phyloP scores from a whole-genome alignment of 2,113 vertebrate species.

The Eupsittula cactorum region DNA sequence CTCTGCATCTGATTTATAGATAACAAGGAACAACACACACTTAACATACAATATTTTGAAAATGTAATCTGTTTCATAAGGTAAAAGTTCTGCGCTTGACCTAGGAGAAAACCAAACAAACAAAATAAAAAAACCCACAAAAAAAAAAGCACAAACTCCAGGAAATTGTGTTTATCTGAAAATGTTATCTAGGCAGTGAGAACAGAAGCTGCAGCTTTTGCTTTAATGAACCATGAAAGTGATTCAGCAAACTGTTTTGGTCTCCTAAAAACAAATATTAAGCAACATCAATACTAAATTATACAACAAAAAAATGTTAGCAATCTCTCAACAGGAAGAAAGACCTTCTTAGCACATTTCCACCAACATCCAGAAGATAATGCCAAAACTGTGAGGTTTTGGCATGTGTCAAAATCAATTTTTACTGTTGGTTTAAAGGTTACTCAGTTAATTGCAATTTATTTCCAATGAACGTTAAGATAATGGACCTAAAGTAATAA shows the following conservation, averaged over 20 bases:
- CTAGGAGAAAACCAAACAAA: constrained; percentile 42
- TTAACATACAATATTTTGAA: constrained; percentile 71
- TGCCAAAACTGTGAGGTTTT: background rate
- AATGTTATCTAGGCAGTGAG: constrained; percentile 60
- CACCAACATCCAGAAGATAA: background rate
- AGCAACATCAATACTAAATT: constrained; percentile 44
- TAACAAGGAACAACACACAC: constrained; percentile 68
- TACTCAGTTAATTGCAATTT: constrained; percentile 34
- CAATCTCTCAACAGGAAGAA: constrained; percentile 1
- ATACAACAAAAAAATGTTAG: background rate
- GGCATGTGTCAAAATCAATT: background rate
- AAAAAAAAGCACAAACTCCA: constrained; percentile 25
- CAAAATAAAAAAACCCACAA: background rate
- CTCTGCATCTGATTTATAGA: constrained; percentile 73
- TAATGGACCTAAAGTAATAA: background rate
- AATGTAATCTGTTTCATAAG: constrained; percentile 59
- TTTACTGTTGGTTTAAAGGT: constrained; percentile 36
- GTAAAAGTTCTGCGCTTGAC: constrained; percentile 56
- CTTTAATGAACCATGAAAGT: constrained; percentile 70
- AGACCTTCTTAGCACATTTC: background rate
- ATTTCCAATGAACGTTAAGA: constrained; percentile 42
- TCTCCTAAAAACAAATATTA: constrained; percentile 64
- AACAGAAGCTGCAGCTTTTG: constrained; percentile 64
- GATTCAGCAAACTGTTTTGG: constrained; percentile 67
- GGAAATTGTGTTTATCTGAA: constrained; percentile 65